Evolutionary conservation across 2,888 invertebrate species (phyloP).

Genomic region (Andrena camellia): DNA sequence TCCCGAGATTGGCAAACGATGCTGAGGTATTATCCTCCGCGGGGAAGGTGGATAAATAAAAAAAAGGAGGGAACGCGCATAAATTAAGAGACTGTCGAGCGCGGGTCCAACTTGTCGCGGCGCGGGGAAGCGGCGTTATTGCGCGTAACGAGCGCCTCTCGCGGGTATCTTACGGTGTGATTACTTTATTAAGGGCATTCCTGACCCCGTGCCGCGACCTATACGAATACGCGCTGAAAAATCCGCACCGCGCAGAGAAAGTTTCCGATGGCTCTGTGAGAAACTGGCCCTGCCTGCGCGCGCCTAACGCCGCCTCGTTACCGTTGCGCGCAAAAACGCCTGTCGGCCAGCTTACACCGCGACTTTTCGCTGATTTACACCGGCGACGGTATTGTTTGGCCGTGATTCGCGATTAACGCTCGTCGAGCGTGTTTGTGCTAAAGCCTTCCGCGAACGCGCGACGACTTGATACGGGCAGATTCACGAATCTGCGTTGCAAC

Average conservation of each 20-base stretch:
- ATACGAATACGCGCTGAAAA: constrained; percentile 77
- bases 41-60: background rate
- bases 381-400: background rate
- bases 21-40: background rate
- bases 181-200: constrained; percentile 84
- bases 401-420: constrained; percentile 11
- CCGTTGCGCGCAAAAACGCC: constrained; percentile 69
- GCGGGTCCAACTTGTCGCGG: constrained; percentile 37
- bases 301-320: constrained; percentile 62
- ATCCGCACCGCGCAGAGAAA: constrained; percentile 80
- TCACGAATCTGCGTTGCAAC: background rate
- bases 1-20: constrained; percentile 9
- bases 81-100: constrained; percentile 42
- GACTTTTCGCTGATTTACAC: constrained; percentile 50
- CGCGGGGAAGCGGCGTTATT: constrained; percentile 68
- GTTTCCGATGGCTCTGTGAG: constrained; percentile 82
- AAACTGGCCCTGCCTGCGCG: constrained; percentile 75
- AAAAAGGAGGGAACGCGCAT: constrained; percentile 39
- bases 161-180: constrained; percentile 70
- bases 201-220: constrained; percentile 80
- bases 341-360: constrained; percentile 28
- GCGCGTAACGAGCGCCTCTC: constrained; percentile 72
- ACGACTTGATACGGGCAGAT: constrained; percentile 4
- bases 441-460: constrained; percentile 1
- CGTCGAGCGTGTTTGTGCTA: constrained; percentile 11